A percentile compares a stretch with the other conserved stretches of the same genome.
Evolutionary conservation across 2,113 vertebrate species (phyloP).

Genomic region (Zapornia atra): DNA sequence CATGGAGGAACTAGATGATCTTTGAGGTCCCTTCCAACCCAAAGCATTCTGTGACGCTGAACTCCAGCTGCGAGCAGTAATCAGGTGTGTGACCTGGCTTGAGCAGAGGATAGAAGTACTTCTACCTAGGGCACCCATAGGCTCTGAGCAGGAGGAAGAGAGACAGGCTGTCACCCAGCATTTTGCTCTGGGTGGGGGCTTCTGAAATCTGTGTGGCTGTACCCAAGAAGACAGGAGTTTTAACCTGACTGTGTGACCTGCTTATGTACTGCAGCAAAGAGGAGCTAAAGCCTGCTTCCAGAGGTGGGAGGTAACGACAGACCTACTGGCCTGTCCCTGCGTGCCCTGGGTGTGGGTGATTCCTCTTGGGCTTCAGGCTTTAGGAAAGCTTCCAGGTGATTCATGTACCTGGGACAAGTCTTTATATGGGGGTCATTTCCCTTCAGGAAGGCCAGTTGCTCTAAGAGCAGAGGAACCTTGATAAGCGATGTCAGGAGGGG

Average conservation of each 20-base stretch:
- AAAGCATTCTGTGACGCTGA: no score
- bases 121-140: accelerated
- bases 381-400: background rate
- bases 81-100: background rate
- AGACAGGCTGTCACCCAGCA: accelerated
- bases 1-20: no score
- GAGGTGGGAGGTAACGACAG: background rate
- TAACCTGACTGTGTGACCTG: no score
- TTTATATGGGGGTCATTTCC: accelerated
- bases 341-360: background rate
- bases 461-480: background rate
- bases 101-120: background rate
- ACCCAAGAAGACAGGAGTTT: background rate
- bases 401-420: background rate
- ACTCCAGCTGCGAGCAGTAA: background rate
- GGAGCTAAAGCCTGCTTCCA: background rate
- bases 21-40: no score
- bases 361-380: background rate
- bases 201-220: accelerated
- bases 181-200: accelerated
- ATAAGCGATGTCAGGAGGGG: background rate
- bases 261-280: accelerated
- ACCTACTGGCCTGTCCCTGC: background rate
- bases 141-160: background rate
- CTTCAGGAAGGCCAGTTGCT: background rate